Evolutionary conservation across 64 coral and sea anemone genomes (phyloP).

Genomic region (Stichodactyla helianthus): DNA sequence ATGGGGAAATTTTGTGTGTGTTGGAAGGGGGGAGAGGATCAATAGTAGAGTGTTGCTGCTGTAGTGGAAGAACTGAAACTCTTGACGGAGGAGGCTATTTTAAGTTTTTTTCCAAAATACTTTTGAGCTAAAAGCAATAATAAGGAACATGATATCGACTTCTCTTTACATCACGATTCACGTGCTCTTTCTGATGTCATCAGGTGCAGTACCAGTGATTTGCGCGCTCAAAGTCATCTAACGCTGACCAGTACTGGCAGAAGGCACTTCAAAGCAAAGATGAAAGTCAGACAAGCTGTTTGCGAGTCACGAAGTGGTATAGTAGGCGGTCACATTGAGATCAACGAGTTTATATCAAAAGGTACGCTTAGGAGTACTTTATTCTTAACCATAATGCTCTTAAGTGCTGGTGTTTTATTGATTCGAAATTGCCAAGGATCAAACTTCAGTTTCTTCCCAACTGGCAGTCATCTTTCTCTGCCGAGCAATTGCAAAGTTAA

Average conservation of each 20-base stretch:
- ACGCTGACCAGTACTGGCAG: conserved; percentile 87
- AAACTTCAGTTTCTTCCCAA: no score
- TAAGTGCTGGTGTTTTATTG: no score
- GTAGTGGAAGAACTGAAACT: no score
- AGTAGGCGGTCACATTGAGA: conserved; percentile 91
- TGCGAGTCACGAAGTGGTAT: conserved; percentile 93
- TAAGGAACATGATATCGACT: neutral
- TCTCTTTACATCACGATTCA: neutral
- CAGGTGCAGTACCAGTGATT: conserved; percentile 96
- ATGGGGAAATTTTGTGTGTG: no score
- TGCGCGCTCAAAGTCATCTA: conserved; percentile 77
- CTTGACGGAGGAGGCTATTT: no score
- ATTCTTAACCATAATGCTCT: neutral
- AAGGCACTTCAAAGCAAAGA: conserved; percentile 58
- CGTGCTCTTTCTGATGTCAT: neutral
- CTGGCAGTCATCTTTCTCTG: no score
- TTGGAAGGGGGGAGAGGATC: no score
- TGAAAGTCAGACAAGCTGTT: conserved; percentile 79
- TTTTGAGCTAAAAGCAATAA: no score
- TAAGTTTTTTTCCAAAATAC: no score
- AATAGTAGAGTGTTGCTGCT: no score
- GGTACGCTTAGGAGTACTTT: conserved; percentile 20
- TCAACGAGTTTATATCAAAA: conserved; percentile 78
- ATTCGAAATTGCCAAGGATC: no score
- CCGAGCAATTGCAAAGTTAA: no score